Evolutionary conservation across 2,888 invertebrate species (phyloP).

Genomic region (Acanthosepion lycidas): DNA sequence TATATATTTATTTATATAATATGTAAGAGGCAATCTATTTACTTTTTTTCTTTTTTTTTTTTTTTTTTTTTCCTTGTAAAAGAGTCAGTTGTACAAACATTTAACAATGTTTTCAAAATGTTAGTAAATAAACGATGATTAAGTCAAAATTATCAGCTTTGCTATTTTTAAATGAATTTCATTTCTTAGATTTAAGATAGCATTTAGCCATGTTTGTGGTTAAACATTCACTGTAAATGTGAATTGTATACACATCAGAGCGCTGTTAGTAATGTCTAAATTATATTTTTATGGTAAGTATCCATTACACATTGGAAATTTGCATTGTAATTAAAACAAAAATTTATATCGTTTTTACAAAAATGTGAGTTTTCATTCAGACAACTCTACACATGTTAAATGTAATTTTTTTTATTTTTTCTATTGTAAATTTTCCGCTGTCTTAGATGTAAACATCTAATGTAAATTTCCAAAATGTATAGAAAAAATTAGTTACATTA

Average conservation of each 20-base stretch:
- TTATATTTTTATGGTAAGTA: not conserved
- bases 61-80: not conserved
- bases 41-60: not conserved
- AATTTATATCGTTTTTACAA: not conserved
- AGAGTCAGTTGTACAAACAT: conserved; percentile 44
- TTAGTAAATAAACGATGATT: not conserved
- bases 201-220: not conserved
- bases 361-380: not conserved
- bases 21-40: not conserved
- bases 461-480: not conserved
- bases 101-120: not conserved
- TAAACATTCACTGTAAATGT: not conserved
- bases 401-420: not conserved
- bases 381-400: too few relatives aligned
- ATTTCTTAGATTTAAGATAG: not conserved
- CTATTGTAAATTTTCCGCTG: not conserved
- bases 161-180: not conserved
- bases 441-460: not conserved
- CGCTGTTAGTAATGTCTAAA: not conserved
- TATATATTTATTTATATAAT: too few relatives aligned
- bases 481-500: not conserved
- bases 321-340: not conserved
- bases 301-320: not conserved
- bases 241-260: not conserved
- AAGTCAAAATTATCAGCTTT: not conserved